These are phyloP conservation scores for Drosophila lowei DNA, from an alignment of 1,140 invertebrate species.

Conservation along the genomic window DNA sequence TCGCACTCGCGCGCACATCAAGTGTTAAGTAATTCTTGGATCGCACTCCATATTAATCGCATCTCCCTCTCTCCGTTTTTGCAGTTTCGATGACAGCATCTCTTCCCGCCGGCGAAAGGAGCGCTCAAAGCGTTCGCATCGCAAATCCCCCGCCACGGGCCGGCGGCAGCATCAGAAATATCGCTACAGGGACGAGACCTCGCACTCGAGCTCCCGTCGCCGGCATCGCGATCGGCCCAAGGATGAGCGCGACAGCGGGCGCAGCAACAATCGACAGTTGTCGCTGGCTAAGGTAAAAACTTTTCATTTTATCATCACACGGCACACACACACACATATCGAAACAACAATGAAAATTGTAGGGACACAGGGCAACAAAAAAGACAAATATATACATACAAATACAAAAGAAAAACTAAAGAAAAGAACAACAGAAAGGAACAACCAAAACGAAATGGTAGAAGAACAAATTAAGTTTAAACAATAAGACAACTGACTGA, in stretches of 20 bases:
- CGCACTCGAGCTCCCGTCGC: constrained; percentile 77
- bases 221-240: constrained; percentile 77
- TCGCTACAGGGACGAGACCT: constrained; percentile 84
- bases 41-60: constrained; percentile 27
- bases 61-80: constrained; percentile 32
- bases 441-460: constrained; percentile 57
- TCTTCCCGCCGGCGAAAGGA: constrained; percentile 85
- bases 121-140: constrained; percentile 86
- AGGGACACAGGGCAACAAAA: constrained; percentile 57
- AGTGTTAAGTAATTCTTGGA: constrained; percentile 43
- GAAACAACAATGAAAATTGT: constrained; percentile 56
- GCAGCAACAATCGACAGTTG: constrained; percentile 75
- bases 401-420: background rate
- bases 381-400: constrained; percentile 14
- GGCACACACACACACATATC: constrained; percentile 30
- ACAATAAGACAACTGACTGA: constrained; percentile 1
- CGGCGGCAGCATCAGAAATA: constrained; percentile 84
- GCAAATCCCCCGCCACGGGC: constrained; percentile 85
- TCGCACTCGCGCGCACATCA: background rate
- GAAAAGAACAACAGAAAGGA: constrained; percentile 22
- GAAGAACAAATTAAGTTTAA: constrained; percentile 52
- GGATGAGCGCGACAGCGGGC: constrained; percentile 79
- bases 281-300: constrained; percentile 83
- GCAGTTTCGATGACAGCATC: constrained; percentile 86
- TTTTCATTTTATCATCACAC: constrained; percentile 74